Evolutionary conservation across 2,113 vertebrate species (phyloP).

Genomic region (Ptyas mucosa): DNA sequence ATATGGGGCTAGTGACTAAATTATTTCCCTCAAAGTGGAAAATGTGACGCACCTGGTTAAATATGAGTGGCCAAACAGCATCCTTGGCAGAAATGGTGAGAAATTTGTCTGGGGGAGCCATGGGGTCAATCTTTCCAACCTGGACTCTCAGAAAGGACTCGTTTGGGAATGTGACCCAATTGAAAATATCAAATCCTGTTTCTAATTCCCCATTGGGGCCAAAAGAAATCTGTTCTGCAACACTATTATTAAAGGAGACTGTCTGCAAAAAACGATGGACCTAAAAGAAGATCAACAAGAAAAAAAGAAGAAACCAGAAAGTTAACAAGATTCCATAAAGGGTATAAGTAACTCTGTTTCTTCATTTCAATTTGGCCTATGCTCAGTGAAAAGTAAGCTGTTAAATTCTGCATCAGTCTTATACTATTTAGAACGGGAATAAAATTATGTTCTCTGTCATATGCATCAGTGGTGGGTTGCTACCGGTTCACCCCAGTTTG

Average conservation of each 20-base stretch:
- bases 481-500: too few relatives aligned
- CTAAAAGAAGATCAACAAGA: background rate
- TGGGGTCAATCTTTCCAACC: background rate
- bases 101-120: background rate
- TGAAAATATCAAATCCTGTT: background rate
- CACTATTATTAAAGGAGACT: background rate
- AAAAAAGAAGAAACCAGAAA: background rate
- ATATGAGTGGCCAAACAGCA: background rate
- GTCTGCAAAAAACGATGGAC: background rate
- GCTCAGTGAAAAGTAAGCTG: background rate
- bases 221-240: background rate
- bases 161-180: background rate
- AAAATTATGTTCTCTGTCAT: background rate
- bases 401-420: background rate
- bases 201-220: background rate
- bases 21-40: background rate
- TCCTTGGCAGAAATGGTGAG: background rate
- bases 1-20: background rate
- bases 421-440: background rate
- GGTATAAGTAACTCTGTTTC: background rate
- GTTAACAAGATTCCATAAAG: background rate
- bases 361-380: background rate
- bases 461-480: background rate
- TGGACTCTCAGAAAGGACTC: background rate
- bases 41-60: background rate